phyloP scores from a whole-genome alignment of 2,113 vertebrate genomes.

The Aegithalos caudatus region DNA sequence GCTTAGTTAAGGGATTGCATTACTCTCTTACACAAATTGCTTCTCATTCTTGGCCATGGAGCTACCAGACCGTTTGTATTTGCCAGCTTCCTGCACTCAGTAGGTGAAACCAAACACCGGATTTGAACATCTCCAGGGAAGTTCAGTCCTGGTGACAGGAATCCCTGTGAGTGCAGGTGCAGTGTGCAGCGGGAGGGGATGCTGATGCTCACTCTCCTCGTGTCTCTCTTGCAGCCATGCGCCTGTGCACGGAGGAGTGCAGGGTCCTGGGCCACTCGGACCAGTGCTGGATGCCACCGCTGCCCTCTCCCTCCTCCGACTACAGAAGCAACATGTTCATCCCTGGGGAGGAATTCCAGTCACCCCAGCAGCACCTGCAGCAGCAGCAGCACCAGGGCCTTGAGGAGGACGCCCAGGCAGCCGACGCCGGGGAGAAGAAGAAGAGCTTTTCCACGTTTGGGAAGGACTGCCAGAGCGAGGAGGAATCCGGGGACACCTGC shows the following conservation, averaged over 20 bases:
- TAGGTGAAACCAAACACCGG: neutral
- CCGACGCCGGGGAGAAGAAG: constrained; percentile 79
- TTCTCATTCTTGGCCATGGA: neutral
- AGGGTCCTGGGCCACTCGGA: constrained; percentile 93
- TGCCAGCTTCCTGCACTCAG: neutral
- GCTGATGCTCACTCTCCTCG: neutral
- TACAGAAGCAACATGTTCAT: constrained; percentile 97
- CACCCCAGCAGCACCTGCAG: constrained; percentile 40
- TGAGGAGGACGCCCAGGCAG: constrained; percentile 80
- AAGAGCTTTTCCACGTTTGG: constrained; percentile 96
- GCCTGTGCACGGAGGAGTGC: constrained; percentile 94
- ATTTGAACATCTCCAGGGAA: neutral
- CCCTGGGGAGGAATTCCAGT: constrained; percentile 86
- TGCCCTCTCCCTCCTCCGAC: constrained; percentile 85
- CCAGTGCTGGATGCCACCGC: constrained; percentile 97
- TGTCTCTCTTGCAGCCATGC: constrained; percentile 79
- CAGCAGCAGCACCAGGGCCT: constrained; percentile 60
- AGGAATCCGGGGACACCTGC: constrained; percentile 68
- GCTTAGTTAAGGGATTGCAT: neutral
- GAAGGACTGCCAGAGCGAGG: constrained; percentile 79
- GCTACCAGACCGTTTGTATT: neutral
- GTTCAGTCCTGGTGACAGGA: neutral
- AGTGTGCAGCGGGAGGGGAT: neutral
- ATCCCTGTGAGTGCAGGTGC: fast-evolving
- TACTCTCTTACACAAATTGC: neutral